A percentile compares a stretch with the other conserved stretches of the same genome.
Evolutionary conservation across 2,113 vertebrate species (phyloP).

Genomic region (Coturnix japonica): DNA sequence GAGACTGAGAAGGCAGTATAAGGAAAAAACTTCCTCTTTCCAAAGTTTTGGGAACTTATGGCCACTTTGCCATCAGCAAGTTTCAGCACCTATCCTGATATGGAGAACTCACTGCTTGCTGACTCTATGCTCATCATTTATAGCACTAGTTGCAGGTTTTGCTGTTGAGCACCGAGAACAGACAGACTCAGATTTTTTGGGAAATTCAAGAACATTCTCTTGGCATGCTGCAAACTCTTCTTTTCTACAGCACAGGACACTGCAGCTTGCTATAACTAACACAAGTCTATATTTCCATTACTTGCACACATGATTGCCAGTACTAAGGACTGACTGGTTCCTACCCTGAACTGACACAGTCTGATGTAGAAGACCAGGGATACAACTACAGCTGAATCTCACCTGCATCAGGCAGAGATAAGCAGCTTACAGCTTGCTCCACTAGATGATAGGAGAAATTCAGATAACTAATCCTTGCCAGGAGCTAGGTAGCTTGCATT

Average conservation of each 20-base stretch:
- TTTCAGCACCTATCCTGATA: neutral
- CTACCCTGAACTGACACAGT: neutral
- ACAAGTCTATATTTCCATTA: neutral
- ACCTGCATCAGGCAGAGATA: neutral
- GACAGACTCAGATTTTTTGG: neutral
- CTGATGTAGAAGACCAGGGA: neutral
- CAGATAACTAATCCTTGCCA: neutral
- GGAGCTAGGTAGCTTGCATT: neutral
- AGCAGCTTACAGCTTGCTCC: neutral
- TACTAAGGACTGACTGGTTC: neutral
- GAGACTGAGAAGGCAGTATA: neutral
- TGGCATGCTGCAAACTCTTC: neutral
- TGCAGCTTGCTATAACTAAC: neutral
- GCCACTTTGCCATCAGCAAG: fast-evolving
- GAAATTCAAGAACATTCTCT: neutral
- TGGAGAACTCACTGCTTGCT: neutral
- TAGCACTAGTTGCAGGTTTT: neutral
- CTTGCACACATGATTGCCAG: fast-evolving
- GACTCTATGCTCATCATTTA: neutral
- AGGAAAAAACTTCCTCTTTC: neutral
- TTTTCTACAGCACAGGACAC: neutral
- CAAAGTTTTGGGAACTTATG: neutral
- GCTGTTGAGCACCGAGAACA: neutral
- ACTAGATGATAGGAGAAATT: neutral
- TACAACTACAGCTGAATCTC: neutral